phyloP scores from a whole-genome alignment of 2,113 vertebrate genomes.

The Rhinolophus ferrumequinum region DNA sequence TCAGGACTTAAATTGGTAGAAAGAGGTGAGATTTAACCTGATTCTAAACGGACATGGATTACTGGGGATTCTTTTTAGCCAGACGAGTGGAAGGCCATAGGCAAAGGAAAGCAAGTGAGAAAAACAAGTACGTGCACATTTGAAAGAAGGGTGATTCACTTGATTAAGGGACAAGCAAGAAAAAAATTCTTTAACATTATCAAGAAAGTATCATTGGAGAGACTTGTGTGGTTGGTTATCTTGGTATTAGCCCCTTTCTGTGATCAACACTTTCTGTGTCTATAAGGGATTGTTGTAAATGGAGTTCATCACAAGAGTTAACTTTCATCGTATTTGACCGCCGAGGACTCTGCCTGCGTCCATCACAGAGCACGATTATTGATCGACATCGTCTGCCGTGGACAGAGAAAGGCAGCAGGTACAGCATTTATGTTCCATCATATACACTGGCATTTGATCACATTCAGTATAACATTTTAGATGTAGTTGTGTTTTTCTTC shows the following conservation, averaged over 20 bases:
- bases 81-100: neutral
- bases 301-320: neutral
- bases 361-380: neutral
- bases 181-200: neutral
- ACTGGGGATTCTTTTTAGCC: neutral
- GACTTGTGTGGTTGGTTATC: neutral
- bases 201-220: neutral
- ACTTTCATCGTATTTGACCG: neutral
- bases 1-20: neutral
- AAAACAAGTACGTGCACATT: accelerated
- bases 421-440: neutral
- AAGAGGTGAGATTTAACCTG: neutral
- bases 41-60: neutral
- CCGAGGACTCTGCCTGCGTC: neutral
- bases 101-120: neutral
- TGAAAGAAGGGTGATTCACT: neutral
- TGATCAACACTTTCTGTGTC: neutral
- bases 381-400: neutral
- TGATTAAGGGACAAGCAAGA: neutral
- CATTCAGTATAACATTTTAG: neutral
- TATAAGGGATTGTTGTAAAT: neutral
- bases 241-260: neutral
- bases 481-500: neutral
- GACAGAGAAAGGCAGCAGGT: neutral
- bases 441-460: neutral